Evolutionary conservation across 1,140 invertebrate species (phyloP), one percentile per base, ranked within the genome.

Genomic region (Parasteatoda tepidariorum): DNA sequence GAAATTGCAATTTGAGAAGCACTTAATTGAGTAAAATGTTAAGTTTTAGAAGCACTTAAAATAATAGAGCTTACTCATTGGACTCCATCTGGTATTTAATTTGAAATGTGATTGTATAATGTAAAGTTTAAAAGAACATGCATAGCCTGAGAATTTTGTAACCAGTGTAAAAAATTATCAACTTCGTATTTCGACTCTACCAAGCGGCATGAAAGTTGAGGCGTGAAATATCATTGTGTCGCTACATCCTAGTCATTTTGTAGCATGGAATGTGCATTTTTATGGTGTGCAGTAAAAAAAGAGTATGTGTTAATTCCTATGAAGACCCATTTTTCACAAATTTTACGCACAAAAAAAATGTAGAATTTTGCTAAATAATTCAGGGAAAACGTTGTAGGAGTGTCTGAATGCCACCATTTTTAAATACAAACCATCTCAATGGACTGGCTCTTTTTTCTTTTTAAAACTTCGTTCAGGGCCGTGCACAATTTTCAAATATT

Each of bases 291-390:
- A 57, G n/a, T n/a, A 48, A 18, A 48, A 13, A 48, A 48, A 54
- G 62, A 71, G 75, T 62, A 78, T 64, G 75, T 78, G 75, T 78
- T n/a, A 28, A 78, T 78, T 78, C 75, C 75, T 78, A 76, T 33
- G 33, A 66, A 41, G 34, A 62, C 34, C 24, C 38, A 55, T 66
- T 61, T 66, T 48, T 73, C 18, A 28, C 38, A 33, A 66, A 66
- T 78, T 54, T 66, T 38, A 78, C 75, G 75, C 75, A 78, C 75
- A 78, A 75, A 66, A 67, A 67, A 48, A 18, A 71, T 55, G 62
- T 66, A 78, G 38, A 59, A 64, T 54, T 78, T 64, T 54, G 22
- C 22, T 41, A 15, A 30, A 26, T 41, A 66, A 66, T 59, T 48
- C 61, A 78, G 41, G 61, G 34, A 67, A 67, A 66, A 26, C 57